Evolutionary conservation across 2,797 vertebrate species (phyloP).

Genomic region (Nyctibius grandis): DNA sequence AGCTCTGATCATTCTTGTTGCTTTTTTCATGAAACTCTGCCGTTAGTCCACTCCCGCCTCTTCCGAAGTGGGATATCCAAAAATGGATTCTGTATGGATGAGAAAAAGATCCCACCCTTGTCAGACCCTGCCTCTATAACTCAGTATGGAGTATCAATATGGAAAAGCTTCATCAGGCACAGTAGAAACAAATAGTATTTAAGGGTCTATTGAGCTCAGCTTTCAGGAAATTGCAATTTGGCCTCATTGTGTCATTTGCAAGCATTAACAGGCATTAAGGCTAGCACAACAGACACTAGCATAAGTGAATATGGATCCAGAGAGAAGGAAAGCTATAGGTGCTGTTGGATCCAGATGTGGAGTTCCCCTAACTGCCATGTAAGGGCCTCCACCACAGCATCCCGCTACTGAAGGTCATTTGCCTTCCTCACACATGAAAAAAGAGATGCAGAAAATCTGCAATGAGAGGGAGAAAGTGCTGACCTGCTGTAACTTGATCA

Average conservation of each 20-base stretch:
- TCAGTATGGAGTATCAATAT: not conserved
- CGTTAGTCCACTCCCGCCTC: not conserved
- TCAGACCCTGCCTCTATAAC: not conserved
- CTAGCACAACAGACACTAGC: not conserved
- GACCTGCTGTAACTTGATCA: not conserved
- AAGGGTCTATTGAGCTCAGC: not conserved
- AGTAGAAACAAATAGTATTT: not conserved
- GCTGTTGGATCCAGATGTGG: not conserved
- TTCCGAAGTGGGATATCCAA: not conserved
- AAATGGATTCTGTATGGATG: not conserved
- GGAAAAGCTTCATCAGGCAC: not conserved
- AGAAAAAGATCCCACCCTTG: not conserved
- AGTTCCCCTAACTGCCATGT: not conserved
- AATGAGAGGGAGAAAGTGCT: not conserved
- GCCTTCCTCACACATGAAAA: not conserved
- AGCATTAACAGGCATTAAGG: slow-evolving; percentile 5
- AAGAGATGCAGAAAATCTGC: not conserved
- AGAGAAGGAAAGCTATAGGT: not conserved
- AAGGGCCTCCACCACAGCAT: not conserved
- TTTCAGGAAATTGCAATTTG: slow-evolving; percentile 20
- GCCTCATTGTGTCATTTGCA: not conserved
- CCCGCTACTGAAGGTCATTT: not conserved
- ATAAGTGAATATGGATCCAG: not conserved
- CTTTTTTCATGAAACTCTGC: not conserved
- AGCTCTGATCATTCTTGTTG: not conserved